Conservation (phyloP, 2,797 vertebrate species). For the Gallinago solitaria region DNA sequence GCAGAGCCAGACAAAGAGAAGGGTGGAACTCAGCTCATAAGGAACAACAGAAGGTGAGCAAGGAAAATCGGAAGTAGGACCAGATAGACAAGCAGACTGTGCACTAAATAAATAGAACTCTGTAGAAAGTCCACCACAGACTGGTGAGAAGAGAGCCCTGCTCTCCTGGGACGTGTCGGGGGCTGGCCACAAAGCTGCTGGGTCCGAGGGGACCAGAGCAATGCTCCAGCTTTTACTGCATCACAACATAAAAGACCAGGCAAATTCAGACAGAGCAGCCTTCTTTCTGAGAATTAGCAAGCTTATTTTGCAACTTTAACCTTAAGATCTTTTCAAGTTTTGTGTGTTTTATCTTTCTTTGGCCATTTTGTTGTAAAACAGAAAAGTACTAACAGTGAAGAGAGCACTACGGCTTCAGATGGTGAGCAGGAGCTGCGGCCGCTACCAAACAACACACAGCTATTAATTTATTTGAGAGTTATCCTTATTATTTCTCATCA, state of each 20-base stretch:
- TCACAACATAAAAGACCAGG: rapidly evolving
- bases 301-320: background rate
- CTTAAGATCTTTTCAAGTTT: background rate
- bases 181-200: background rate
- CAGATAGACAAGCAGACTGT: background rate
- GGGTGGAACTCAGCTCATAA: background rate
- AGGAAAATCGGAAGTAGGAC: background rate
- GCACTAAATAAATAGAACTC: background rate
- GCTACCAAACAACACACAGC: background rate
- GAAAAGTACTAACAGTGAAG: background rate
- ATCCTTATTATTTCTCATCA: slow-evolving; percentile 23
- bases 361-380: background rate
- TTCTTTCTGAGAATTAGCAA: background rate
- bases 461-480: background rate
- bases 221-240: rapidly evolving
- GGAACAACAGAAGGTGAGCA: background rate
- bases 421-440: background rate
- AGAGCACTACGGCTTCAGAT: background rate
- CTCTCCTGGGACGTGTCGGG: background rate
- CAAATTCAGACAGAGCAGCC: background rate
- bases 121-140: background rate
- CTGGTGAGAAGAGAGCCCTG: background rate
- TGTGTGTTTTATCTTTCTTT: background rate
- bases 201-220: too few relatives aligned
- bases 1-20: background rate